Percentiles rank a stretch among this genome's conserved stretches.
phyloP scores from a whole-genome alignment of 1,140 invertebrate species.

The Araneus ventricosus region DNA sequence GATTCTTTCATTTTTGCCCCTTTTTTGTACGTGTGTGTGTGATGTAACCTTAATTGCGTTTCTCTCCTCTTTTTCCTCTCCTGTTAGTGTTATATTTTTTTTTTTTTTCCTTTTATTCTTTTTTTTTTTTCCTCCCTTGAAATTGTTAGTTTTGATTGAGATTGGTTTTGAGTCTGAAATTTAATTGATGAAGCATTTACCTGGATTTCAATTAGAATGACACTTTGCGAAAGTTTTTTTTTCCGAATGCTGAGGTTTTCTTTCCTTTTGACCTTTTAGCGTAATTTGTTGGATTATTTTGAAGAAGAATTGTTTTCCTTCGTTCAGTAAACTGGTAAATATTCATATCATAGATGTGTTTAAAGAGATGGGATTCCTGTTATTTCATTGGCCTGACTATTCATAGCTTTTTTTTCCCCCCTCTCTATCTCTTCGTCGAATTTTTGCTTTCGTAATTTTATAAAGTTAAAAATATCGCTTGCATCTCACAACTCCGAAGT shows the following conservation, averaged over 20 bases:
- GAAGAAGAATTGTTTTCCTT: neutral
- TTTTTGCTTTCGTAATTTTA: no score
- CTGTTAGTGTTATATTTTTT: neutral
- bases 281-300: slow-evolving; percentile 20
- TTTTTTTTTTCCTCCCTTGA: neutral
- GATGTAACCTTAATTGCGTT: slow-evolving; percentile 30
- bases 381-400: no score
- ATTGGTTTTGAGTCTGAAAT: slow-evolving; percentile 15
- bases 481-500: no score
- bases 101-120: neutral
- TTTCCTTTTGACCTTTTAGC: neutral
- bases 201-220: neutral
- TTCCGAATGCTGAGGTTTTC: neutral
- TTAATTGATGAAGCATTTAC: slow-evolving; percentile 23
- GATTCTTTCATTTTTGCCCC: neutral
- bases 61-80: neutral
- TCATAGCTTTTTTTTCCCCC: no score
- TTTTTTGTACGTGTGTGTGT: neutral
- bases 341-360: neutral
- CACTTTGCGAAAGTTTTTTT: neutral
- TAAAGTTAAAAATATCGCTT: no score
- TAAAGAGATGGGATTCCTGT: no score
- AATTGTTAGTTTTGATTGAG: slow-evolving; percentile 34
- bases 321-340: neutral
- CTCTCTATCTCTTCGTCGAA: no score